A percentile compares a stretch with the other conserved stretches of the same genome.
Evolutionary conservation across 1,140 invertebrate genomes (phyloP).

Genomic region (Delia radicum): DNA sequence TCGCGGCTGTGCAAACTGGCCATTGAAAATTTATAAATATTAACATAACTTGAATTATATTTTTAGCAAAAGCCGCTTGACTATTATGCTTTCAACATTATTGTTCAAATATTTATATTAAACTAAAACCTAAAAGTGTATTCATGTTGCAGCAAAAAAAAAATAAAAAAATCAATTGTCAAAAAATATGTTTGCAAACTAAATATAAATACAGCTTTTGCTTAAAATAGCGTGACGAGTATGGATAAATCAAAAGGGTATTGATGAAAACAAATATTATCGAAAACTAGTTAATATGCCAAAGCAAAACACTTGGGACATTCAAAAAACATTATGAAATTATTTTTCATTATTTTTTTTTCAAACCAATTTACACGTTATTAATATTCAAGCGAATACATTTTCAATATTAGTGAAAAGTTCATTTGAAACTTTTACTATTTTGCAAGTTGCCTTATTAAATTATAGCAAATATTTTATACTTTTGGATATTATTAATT

Average conservation of each 20-base stretch:
- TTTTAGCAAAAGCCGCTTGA: not conserved
- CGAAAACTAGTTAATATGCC: constrained; percentile 37
- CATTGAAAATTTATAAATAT: not conserved
- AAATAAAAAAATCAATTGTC: not conserved
- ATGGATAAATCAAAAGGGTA: not conserved
- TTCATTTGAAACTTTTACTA: too few relatives aligned
- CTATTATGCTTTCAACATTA: not conserved
- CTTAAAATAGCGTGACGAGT: not conserved
- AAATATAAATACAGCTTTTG: not conserved
- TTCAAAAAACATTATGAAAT: too few relatives aligned
- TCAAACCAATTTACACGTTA: too few relatives aligned
- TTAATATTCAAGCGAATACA: too few relatives aligned
- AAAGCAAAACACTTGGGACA: not conserved
- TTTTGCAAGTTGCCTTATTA: too few relatives aligned
- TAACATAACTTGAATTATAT: not conserved
- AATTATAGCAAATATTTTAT: too few relatives aligned
- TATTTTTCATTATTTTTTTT: too few relatives aligned
- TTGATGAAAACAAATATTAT: not conserved
- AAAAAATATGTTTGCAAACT: not conserved
- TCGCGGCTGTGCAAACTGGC: not conserved
- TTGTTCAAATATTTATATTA: not conserved
- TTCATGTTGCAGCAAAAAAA: not conserved
- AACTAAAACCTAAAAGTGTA: not conserved
- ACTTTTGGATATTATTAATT: too few relatives aligned
- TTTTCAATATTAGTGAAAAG: too few relatives aligned